phyloP scores from a whole-genome alignment of 2,797 vertebrate species.

The Sebastes cheni region DNA sequence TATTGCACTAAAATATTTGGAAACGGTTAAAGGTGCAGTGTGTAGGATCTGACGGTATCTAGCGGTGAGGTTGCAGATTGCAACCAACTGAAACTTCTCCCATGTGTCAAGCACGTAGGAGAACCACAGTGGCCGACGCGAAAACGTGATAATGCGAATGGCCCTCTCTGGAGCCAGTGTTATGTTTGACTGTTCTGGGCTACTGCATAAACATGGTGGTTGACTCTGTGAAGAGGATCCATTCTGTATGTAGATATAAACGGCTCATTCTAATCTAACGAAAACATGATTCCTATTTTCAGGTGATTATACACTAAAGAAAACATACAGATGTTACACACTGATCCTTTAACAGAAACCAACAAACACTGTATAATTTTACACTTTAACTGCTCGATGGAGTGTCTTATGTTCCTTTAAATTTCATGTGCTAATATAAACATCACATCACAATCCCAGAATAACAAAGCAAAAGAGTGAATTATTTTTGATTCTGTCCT shows the following conservation, averaged over 20 bases:
- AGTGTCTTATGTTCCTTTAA: neutral
- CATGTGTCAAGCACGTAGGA: too few species aligned
- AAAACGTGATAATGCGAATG: too few species aligned
- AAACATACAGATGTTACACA: too few species aligned
- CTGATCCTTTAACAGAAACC: neutral
- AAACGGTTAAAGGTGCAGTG: neutral
- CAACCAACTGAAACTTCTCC: too few species aligned
- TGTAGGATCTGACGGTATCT: too few species aligned
- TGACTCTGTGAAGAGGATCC: accelerated
- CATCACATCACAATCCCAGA: neutral
- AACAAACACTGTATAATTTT: neutral
- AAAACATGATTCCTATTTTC: too few species aligned
- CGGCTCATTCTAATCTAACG: too few species aligned
- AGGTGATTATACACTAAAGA: too few species aligned
- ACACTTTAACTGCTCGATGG: neutral
- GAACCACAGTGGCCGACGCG: accelerated
- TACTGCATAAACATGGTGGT: accelerated
- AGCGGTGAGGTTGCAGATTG: too few species aligned
- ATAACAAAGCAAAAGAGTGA: neutral
- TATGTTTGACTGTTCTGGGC: too few species aligned
- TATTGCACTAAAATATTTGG: neutral
- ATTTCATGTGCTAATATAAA: neutral
- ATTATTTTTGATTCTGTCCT: neutral
- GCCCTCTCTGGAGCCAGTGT: too few species aligned
- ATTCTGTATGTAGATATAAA: too few species aligned